Evolutionary conservation across 2,797 vertebrate species (phyloP), one percentile per base, ranked within the genome.

Genomic region (Rhinophrynus dorsalis): DNA sequence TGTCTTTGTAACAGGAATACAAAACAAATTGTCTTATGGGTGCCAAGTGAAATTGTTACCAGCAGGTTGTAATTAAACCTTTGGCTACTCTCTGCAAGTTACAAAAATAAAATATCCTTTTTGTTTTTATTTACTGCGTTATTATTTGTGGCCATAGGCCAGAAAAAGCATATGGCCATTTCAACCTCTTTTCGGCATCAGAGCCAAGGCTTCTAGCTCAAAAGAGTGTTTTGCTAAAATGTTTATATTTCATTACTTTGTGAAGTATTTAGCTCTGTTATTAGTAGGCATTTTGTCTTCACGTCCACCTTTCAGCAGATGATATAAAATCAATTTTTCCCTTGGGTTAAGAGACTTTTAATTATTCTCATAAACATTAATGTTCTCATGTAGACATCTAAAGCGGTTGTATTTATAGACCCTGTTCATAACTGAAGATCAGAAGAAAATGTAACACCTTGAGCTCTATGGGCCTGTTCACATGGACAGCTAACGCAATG

Each of bases 271-370:
- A 59, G 37, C 29, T 60, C 18, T 0, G 62, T 73, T 66, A 66
- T 73, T 72, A 68, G 71, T 61, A 74, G 17, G 50, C 58, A 65
- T 68, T 63, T 68, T 68, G 65, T 68, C 57, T 74, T 61, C 51
- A 63, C 51, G 56, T 68, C 59, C 37, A 56, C 32, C 26, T 61
- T 42, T 56, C 27, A 24, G 29, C 38, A 38, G 50, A 68, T 62
- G 26, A 64, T 67, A 58, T 56, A 56, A 74, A 73, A 32, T 60
- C 47, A 37, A 60, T 60, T 20, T 52, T 47, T 27, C 44, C n/a
- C 9, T 6, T 23, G 44, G 27, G 47, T 58, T 50, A 59, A 52
- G 48, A 72, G 52, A 47, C 44, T 45, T 59, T 73, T 60, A 52
- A 45, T 60, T 73, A 42, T 26, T 44, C 21, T 29, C 21, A 44